Evolutionary conservation across 64 coral and sea anemone species (phyloP), one percentile per base, ranked within the genome.

Genomic region (Porites australiensis): DNA sequence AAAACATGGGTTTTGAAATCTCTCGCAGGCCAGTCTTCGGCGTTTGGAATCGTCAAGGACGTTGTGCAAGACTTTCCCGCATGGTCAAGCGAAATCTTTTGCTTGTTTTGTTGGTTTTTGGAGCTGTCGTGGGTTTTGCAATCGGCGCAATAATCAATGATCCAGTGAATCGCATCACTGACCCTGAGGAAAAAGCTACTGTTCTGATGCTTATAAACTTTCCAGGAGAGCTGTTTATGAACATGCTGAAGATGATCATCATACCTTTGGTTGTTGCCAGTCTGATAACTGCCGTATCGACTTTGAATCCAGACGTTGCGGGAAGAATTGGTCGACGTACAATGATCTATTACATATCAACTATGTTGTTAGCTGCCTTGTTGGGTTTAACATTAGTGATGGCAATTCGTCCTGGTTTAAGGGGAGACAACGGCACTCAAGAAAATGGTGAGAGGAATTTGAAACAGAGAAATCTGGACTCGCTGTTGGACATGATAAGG

Each of bases 241-340:
- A 82, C 89, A 90, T 90, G 89, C 54, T 90, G 1, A 90, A 90
- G 77, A 80, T 90, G 85, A 88, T 94, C 58, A 80, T 94, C 22
- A 59, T 94, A 45, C 92, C 92, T 61, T 77, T 94, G 50, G 75
- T 94, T 44, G 92, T 94, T 19, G 84, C 92, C 54, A 94, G 92
- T 81, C 61, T 94, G 58, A 88, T 94, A 72, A 79, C 77, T 74
- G 92, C 92, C 44, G 92, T 94, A 13, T 77, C 92, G 16, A 79
- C 76, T 19, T 73, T 94, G 92, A 70, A 94, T 79, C 77, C 61
- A 21, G 87, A 94, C 44, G 79, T 86, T 12, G 77, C 92, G 48
- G 86, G 92, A 46, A 67, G 83, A 70, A 77, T 94, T 37, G 92
- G 92, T 5, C 84, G 83, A 47, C 84, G 92, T 6, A 70, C 92